A percentile compares a stretch with the other conserved stretches of the same genome.
phyloP scores from a whole-genome alignment of 1,140 invertebrate species.

The Riptortus pedestris region DNA sequence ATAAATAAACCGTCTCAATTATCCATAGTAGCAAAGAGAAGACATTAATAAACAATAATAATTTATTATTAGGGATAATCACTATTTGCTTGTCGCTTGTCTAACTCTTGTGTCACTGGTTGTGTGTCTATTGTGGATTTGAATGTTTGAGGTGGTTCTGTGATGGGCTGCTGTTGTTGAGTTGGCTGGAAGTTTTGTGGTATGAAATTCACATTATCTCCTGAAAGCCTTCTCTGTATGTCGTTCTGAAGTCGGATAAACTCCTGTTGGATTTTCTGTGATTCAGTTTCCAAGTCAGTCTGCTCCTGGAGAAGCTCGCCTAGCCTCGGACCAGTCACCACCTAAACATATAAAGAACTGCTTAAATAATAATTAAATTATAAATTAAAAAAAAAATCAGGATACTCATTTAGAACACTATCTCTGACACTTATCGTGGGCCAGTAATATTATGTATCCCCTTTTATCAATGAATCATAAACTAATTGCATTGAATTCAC shows the following conservation, averaged over 20 bases:
- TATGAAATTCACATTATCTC: neutral
- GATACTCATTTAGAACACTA: too few species aligned
- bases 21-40: too few species aligned
- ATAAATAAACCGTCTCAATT: too few species aligned
- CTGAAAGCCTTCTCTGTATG: slow-evolving; percentile 33
- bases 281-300: slow-evolving; percentile 24
- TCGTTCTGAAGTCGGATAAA: slow-evolving; percentile 29
- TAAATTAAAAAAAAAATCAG: too few species aligned
- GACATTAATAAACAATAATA: too few species aligned
- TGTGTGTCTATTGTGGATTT: neutral
- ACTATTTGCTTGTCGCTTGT: too few species aligned
- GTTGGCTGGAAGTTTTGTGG: neutral
- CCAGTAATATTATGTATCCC: too few species aligned
- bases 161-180: neutral
- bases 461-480: too few species aligned
- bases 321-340: slow-evolving; percentile 2
- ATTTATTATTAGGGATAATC: too few species aligned
- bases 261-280: slow-evolving; percentile 26
- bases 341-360: slow-evolving; percentile 13
- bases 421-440: too few species aligned
- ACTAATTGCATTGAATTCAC: too few species aligned
- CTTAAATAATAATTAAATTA: too few species aligned
- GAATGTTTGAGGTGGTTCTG: neutral
- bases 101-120: neutral
- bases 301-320: slow-evolving; percentile 20